These are phyloP conservation scores for Eupeodes latifasciatus DNA, from an alignment of 2,888 invertebrate genomes.

Conservation along the genomic window DNA sequence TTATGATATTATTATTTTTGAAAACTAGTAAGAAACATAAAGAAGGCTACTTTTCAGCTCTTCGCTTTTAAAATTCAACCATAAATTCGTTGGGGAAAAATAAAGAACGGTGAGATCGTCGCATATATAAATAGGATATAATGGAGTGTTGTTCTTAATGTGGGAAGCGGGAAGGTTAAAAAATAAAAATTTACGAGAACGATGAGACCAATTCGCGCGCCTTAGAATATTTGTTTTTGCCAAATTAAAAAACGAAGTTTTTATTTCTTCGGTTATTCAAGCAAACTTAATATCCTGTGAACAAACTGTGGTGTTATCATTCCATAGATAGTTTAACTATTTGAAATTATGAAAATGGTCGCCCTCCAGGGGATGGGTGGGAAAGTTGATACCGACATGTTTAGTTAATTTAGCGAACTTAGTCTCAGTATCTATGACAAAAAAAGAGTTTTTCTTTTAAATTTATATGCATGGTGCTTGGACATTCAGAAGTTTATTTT, in stretches of 20 bases:
- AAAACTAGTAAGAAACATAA: not conserved
- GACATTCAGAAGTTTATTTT: not conserved
- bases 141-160: conserved; percentile 4
- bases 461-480: not conserved
- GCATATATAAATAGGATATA: not conserved
- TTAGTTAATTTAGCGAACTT: not conserved
- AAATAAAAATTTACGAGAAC: not conserved
- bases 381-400: not conserved
- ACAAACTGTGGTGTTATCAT: not conserved
- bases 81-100: not conserved
- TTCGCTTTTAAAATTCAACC: not conserved
- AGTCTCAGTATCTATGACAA: not conserved
- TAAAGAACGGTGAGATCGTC: not conserved
- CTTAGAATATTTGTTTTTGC: not conserved
- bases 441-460: not conserved
- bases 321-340: not conserved
- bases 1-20: not conserved
- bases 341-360: not conserved
- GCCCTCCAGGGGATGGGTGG: not conserved
- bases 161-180: not conserved
- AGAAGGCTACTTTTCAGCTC: not conserved
- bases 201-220: not conserved
- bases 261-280: not conserved
- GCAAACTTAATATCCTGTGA: not conserved
- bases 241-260: not conserved